Conservation (phyloP, 1,140 invertebrate genomes). For the Acromyrmex charruanus region DNA sequence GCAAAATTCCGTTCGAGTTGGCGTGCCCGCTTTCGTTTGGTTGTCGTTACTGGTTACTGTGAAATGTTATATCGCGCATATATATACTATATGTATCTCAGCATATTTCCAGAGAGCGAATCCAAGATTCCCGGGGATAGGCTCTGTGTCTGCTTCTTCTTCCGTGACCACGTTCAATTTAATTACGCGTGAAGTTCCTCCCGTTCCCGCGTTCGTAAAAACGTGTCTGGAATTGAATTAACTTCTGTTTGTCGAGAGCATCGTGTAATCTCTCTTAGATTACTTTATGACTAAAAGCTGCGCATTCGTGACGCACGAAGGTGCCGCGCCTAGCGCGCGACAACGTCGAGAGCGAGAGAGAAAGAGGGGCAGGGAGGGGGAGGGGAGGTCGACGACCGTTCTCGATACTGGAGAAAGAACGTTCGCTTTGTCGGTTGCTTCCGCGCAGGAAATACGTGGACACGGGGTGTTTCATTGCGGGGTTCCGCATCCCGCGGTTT, state of each 20-base stretch:
- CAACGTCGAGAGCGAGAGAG: neutral
- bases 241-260: slow-evolving; percentile 62
- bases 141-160: slow-evolving; percentile 28
- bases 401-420: slow-evolving; percentile 28
- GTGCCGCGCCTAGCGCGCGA: slow-evolving; percentile 61
- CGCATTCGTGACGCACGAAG: slow-evolving; percentile 62
- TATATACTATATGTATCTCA: neutral
- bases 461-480: neutral
- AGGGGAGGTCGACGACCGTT: slow-evolving; percentile 33
- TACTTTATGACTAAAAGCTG: slow-evolving; percentile 63
- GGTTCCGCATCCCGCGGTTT: neutral
- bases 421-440: slow-evolving; percentile 33
- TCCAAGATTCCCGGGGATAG: slow-evolving; percentile 17
- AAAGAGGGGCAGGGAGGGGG: neutral
- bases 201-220: slow-evolving; percentile 33
- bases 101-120: slow-evolving; percentile 9
- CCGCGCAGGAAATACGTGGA: slow-evolving; percentile 26
- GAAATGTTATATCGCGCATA: neutral
- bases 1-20: slow-evolving; percentile 6
- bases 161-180: slow-evolving; percentile 60
- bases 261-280: slow-evolving; percentile 52
- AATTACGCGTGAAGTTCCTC: slow-evolving; percentile 55
- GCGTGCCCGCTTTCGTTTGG: neutral
- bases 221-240: slow-evolving; percentile 63
- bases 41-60: neutral